Base-by-base conservation (phyloP, 2,113 vertebrate genomes). In the Odontophorus gujanensis region DNA sequence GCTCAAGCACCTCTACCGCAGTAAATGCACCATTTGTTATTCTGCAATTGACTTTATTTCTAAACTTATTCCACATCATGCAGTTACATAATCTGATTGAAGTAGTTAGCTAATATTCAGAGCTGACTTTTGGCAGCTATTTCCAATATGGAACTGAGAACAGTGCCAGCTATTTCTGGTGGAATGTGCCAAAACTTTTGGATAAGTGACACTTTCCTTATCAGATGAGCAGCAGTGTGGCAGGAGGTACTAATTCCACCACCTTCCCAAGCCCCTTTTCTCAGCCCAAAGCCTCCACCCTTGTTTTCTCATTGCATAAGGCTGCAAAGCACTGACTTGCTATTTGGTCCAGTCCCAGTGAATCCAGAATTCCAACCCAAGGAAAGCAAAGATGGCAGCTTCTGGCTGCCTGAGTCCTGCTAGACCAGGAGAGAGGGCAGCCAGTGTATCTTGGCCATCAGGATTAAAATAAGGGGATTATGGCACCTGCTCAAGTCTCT, bases 381-480 rank as follows among this genome's bases (percentile, higher is more conserved):
- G 42, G 63, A 62, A 87, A 55, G 78, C 21, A 51, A 77, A 66
- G 36, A 11, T 36, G 57, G 25, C 0, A 0, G 45, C 21, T 78
- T 85, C 84, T 24, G 66, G 69, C 72, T 21, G 16, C 3, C 51
- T 22, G 38, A 85, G 58, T 90, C 68, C 58, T 8, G 0, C 63
- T 67, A 72, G 17, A 20, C 76, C 45, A 66, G 30, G 65, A 73
- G 91, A 66, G 95, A 92, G 81, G 79, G 73, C 73, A 78, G 89
- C 38, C 80, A 51, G 10, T 0, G 0, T 67, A 90, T 92, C 93
- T 73, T 80, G 83, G 87, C 58, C 82, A 95, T 92, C 89, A 67
- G 96, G 87, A 95, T 96, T 89, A 95, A 78, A 55, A 55, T 74
- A 84, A 96, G 91, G 96, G 89, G 96, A 96, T 97, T 96, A 94